phyloP scores from a whole-genome alignment of 1,140 invertebrate genomes.

The Drosophila nigrodunni region DNA sequence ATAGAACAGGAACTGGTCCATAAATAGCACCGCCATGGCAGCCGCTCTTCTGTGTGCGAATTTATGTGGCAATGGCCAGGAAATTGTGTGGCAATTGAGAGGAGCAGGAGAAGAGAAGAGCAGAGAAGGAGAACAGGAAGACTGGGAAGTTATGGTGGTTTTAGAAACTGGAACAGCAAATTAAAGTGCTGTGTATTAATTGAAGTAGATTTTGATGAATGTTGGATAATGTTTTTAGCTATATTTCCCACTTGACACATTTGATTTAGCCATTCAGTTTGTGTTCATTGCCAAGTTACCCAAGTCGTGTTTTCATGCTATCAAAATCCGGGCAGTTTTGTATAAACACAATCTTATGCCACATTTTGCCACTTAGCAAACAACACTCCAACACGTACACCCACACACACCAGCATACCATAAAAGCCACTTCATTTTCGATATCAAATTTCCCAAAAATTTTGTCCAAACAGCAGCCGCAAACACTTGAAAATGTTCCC shows the following conservation, averaged over 20 bases:
- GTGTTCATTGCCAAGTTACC: background rate
- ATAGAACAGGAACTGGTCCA: constrained; percentile 71
- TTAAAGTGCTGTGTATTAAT: constrained; percentile 70
- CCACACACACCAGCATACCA: constrained; percentile 10
- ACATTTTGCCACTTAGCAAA: constrained; percentile 55
- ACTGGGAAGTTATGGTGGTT: constrained; percentile 14
- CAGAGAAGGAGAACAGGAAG: background rate
- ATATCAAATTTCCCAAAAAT: constrained; percentile 74
- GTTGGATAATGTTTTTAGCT: constrained; percentile 12
- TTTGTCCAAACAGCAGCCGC: constrained; percentile 68
- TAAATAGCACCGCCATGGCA: constrained; percentile 72
- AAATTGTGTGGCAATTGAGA: constrained; percentile 59
- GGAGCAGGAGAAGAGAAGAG: background rate
- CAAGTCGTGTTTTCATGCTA: background rate
- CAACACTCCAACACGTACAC: constrained; percentile 20
- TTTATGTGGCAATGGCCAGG: constrained; percentile 71
- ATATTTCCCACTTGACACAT: constrained; percentile 22
- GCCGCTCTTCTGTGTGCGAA: constrained; percentile 62
- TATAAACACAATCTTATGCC: constrained; percentile 19
- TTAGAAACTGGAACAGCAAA: constrained; percentile 59
- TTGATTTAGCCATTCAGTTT: constrained; percentile 10
- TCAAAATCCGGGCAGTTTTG: background rate
- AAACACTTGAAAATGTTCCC: constrained; percentile 80
- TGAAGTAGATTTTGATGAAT: constrained; percentile 55
- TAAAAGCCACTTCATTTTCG: constrained; percentile 66